Evolutionary conservation across 2,113 vertebrate genomes (phyloP), one percentile per base, ranked within the genome.

Genomic region (Lipotes vexillifer): DNA sequence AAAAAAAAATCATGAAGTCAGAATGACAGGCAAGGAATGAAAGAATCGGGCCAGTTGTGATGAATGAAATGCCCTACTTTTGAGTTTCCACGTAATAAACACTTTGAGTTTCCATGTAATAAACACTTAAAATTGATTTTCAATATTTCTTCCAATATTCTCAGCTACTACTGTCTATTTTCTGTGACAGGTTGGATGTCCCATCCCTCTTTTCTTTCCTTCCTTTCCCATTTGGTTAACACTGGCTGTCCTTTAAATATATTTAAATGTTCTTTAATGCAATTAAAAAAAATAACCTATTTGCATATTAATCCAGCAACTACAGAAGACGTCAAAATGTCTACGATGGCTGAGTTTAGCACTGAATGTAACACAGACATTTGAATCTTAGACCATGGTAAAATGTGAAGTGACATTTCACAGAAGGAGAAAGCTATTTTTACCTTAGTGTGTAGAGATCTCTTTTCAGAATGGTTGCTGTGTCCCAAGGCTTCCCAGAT

Each of bases 121-220:
- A 93, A 97, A 88, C 65, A 78, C 91, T 96, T 95, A 97, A 96
- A 96, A 93, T 96, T 95, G 94, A 94, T 97, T 96, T 96, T 97
- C 94, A 97, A 81, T 95, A 93, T 96, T 94, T 95, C 77, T 83
- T 77, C 92, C 96, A 93, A 90, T 95, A 95, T 97, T 92, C 46
- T 85, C 57, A 86, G 61, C 66, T 29, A n/a, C 36, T 69, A 5
- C 55, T 93, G 59, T 93, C 84, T 96, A 63, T 85, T 97, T 95
- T 61, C 88, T 91, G 25, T 88, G 84, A 83, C 77, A 94, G 85
- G 61, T 46, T 93, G 46, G 31, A 84, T 87, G 23, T 44, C 23
- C 11, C 20, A 12, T 65, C 18, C 15, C 61, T 25, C 5, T 38
- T 33, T 41, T 8, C 49, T 7, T 11, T 29, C 14, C 65, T 11